phyloP scores from a whole-genome alignment of 2,888 invertebrate genomes.

The Dryomyza anilis region DNA sequence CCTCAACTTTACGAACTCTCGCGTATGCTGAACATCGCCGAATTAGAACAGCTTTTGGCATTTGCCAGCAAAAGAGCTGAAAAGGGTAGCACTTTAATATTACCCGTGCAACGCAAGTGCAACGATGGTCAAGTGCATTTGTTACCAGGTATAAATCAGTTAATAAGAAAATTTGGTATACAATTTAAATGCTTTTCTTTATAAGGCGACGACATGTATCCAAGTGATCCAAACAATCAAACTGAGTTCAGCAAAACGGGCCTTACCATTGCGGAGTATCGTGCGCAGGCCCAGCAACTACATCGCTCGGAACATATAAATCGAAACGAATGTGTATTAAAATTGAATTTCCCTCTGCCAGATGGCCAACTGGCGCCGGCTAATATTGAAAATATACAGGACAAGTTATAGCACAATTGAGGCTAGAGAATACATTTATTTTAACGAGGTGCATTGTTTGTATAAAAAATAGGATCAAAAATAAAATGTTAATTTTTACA shows the following conservation, averaged over 20 bases:
- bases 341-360: conserved; percentile 39
- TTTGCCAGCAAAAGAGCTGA: conserved; percentile 67
- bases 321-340: conserved; percentile 35
- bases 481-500: not conserved
- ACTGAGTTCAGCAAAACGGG: conserved; percentile 42
- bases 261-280: conserved; percentile 51
- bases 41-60: conserved; percentile 65
- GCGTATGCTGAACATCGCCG: conserved; percentile 65
- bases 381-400: too few relatives aligned
- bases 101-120: conserved; percentile 65
- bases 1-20: conserved; percentile 81
- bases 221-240: conserved; percentile 52
- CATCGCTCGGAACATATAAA: conserved; percentile 50
- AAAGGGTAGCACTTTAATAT: conserved; percentile 64
- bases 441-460: not conserved
- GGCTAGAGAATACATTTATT: not conserved
- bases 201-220: conserved; percentile 63
- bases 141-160: conserved; percentile 62
- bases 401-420: not conserved
- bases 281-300: conserved; percentile 46
- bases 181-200: not conserved
- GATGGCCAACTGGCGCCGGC: conserved; percentile 48
- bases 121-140: conserved; percentile 67
- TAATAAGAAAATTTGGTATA: not conserved
- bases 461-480: not conserved